Conservation (phyloP, 2,888 invertebrate genomes). For the Drosophila mettleri region DNA sequence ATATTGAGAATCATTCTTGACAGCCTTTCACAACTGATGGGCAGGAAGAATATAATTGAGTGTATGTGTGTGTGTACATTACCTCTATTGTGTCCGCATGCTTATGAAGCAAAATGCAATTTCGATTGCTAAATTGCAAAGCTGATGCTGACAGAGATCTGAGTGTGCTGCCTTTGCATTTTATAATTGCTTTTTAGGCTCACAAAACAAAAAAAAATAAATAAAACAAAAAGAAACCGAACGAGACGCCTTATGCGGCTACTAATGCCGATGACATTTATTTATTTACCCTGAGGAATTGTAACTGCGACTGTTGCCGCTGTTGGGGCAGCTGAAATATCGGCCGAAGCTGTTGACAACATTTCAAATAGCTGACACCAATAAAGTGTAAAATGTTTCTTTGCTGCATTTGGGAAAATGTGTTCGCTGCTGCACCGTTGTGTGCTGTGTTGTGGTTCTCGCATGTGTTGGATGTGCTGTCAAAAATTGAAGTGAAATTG, state of each 20-base stretch:
- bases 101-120: conserved; percentile 64
- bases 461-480: conserved; percentile 55
- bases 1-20: conserved; percentile 7
- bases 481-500: conserved; percentile 78
- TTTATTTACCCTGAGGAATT: conserved; percentile 77
- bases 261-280: conserved; percentile 70
- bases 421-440: conserved; percentile 21
- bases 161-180: conserved; percentile 48
- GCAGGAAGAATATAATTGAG: conserved; percentile 7
- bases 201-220: background rate
- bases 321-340: conserved; percentile 19
- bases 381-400: conserved; percentile 60
- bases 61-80: conserved; percentile 32
- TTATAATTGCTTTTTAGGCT: conserved; percentile 77
- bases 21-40: conserved; percentile 39
- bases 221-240: conserved; percentile 2
- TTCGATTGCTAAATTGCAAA: conserved; percentile 46
- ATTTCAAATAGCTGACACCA: conserved; percentile 65
- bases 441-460: conserved; percentile 14
- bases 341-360: conserved; percentile 57
- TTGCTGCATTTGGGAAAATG: conserved; percentile 38
- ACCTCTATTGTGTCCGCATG: conserved; percentile 63
- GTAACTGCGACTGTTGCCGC: conserved; percentile 27
- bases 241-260: conserved; percentile 52
- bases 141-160: conserved; percentile 19